Conservation (phyloP, 2,797 vertebrate genomes). For the Cryptoblepharus egeriae region DNA sequence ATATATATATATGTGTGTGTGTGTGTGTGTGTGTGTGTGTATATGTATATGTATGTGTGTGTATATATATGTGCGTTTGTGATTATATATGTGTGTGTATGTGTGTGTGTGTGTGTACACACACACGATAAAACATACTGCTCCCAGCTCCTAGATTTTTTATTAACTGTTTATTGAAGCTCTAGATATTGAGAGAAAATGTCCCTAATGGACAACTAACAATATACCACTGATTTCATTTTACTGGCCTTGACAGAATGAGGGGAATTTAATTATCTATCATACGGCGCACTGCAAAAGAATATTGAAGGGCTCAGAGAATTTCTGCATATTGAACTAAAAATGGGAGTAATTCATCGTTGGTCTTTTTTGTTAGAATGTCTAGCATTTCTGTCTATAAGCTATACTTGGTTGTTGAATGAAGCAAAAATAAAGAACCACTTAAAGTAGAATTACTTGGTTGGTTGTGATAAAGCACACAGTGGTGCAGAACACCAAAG, state of each 20-base stretch:
- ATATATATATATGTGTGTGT: too few species aligned
- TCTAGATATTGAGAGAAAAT: too few species aligned
- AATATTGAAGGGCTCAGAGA: slow-evolving; percentile 13
- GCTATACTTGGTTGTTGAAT: slow-evolving; percentile 44
- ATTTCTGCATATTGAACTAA: slow-evolving; percentile 9
- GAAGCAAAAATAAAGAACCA: slow-evolving; percentile 30
- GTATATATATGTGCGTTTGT: too few species aligned
- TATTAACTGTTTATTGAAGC: neutral
- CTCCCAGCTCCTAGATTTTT: neutral
- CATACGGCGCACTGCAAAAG: neutral
- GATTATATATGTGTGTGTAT: too few species aligned
- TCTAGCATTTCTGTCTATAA: slow-evolving; percentile 40
- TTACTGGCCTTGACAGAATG: too few species aligned
- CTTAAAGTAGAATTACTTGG: slow-evolving; percentile 29
- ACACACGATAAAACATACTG: too few species aligned
- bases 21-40: too few species aligned
- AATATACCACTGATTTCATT: too few species aligned
- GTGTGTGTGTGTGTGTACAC: too few species aligned
- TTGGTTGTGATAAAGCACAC: slow-evolving; percentile 31
- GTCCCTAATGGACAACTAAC: too few species aligned
- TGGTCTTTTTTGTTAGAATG: slow-evolving; percentile 45
- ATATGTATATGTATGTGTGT: too few species aligned
- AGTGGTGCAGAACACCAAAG: neutral
- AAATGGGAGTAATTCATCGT: slow-evolving; percentile 23
- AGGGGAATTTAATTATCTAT: too few species aligned